These are phyloP conservation scores for Glandiceps talaboti DNA, from an alignment of 53 echinoderm and acorn worm species.

Conservation along the genomic window DNA sequence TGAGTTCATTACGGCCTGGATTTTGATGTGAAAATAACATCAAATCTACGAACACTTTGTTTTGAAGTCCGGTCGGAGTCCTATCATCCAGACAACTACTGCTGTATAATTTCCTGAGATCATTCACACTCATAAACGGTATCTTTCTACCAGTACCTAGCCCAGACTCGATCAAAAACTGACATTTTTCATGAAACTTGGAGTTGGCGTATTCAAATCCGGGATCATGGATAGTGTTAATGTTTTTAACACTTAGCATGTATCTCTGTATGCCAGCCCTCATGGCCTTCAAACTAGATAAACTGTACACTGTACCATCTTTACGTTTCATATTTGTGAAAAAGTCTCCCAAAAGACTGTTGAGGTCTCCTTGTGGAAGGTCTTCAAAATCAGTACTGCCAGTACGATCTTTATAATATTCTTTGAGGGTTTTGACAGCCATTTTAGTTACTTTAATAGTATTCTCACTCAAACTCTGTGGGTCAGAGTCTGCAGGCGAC, in stretches of 20 bases:
- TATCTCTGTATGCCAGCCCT: background rate
- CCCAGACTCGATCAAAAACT: background rate
- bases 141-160: background rate
- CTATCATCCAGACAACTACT: background rate
- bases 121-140: background rate
- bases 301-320: background rate
- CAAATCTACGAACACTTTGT: background rate
- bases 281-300: background rate
- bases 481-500: background rate
- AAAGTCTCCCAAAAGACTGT: background rate
- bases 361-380: background rate
- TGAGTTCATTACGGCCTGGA: background rate
- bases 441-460: background rate
- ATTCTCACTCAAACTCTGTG: background rate
- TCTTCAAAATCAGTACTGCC: background rate
- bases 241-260: background rate
- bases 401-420: background rate
- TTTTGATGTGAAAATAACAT: background rate
- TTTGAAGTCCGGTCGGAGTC: background rate
- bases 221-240: background rate
- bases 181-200: background rate
- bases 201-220: background rate
- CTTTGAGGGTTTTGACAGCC: background rate
- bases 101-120: background rate
- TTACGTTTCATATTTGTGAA: background rate